These are phyloP conservation scores for Alaudala cheleensis DNA, from an alignment of 2,113 vertebrate genomes.

Conservation along the genomic window DNA sequence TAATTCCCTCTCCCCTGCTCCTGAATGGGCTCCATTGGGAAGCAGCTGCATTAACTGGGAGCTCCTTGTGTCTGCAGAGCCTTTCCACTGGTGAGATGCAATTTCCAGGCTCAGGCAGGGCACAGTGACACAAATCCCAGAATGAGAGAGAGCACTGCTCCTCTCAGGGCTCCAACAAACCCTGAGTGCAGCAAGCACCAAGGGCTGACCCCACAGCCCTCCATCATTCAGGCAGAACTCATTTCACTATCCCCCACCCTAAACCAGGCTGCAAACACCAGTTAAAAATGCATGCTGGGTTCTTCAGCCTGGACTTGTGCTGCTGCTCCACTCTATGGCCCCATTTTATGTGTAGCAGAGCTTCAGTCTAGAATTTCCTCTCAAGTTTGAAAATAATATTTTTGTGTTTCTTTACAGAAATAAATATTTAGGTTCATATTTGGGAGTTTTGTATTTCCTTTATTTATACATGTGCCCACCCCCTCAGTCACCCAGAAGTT, in stretches of 20 bases:
- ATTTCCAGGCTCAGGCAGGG: fast-evolving
- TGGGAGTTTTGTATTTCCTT: not conserved
- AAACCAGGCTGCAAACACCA: not conserved
- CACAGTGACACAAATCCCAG: not conserved
- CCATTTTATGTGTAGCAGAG: not conserved
- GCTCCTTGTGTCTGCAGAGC: not conserved
- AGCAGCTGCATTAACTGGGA: not conserved
- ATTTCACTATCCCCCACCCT: not conserved
- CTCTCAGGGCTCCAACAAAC: not conserved
- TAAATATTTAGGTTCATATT: not conserved
- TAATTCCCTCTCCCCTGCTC: not conserved
- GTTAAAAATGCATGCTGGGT: not conserved
- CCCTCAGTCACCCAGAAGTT: not conserved
- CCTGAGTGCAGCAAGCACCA: not conserved
- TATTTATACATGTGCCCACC: not conserved
- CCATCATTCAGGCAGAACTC: not conserved
- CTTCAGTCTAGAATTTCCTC: not conserved
- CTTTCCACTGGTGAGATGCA: not conserved
- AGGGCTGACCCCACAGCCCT: not conserved
- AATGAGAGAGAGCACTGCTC: not conserved
- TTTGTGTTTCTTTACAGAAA: not conserved
- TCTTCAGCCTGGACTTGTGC: not conserved
- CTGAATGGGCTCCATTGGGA: not conserved
- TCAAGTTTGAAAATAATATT: not conserved
- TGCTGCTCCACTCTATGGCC: no score